These are phyloP conservation scores for Machimus atricapillus DNA, from an alignment of 2,888 invertebrate genomes.

Conservation along the genomic window DNA sequence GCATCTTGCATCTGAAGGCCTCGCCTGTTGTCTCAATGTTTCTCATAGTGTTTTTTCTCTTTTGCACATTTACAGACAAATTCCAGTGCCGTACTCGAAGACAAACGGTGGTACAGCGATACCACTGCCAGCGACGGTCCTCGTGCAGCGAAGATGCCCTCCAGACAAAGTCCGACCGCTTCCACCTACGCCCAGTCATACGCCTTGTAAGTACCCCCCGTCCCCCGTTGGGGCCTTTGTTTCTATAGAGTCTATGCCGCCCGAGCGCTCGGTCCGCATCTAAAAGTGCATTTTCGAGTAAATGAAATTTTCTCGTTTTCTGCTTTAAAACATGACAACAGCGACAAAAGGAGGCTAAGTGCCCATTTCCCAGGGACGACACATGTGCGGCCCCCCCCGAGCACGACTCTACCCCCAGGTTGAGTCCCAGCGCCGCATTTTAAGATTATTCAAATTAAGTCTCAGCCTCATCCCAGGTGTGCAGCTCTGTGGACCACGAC, in stretches of 20 bases:
- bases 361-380: constrained; percentile 4
- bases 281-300: constrained; percentile 4
- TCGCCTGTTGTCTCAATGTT: not conserved
- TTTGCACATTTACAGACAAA: constrained; percentile 67
- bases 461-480: not conserved
- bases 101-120: constrained; percentile 74
- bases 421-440: not conserved
- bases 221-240: not conserved
- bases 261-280: not conserved
- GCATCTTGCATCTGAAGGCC: not conserved
- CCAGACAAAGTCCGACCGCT: constrained; percentile 81
- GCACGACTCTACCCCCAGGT: not conserved
- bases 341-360: not conserved
- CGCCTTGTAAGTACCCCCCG: constrained; percentile 59
- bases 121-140: constrained; percentile 79
- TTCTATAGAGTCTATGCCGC: not conserved
- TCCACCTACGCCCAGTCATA: constrained; percentile 71
- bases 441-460: constrained; percentile 27
- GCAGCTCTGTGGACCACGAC: not conserved
- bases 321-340: constrained; percentile 10
- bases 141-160: constrained; percentile 77
- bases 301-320: constrained; percentile 26
- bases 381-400: not conserved
- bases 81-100: constrained; percentile 69
- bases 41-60: constrained; percentile 22